Evolutionary conservation across 2,888 invertebrate species (phyloP), one percentile per base, ranked within the genome.

Genomic region (Microctonus hyperodae): DNA sequence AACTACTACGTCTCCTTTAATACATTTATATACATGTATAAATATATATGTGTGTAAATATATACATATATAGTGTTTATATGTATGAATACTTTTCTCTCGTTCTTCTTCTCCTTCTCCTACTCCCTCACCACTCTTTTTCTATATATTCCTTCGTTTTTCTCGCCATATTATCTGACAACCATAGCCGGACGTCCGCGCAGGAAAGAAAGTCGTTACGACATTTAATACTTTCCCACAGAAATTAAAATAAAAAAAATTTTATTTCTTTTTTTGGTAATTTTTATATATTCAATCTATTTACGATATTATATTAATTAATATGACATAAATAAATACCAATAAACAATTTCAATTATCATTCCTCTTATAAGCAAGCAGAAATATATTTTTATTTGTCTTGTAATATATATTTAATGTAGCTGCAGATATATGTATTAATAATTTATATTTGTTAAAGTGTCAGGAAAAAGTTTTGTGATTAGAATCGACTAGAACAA

Each of bases 181-280:
- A 61, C 51, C 61, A 61, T 13, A 55, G 25, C 59, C 50, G 61
- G 51, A 61, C 61, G 35, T 51, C 50, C 61, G 51, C 31, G n/a
- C 23, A 20, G 6, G 31, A 50, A 51, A 61, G 51, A 61, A 61
- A 61, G 61, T 61, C 31, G 13, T 61, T 33, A 28, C 59, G 48
- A 48, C 28, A 20, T 31, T 48, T 31, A 48, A 61, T 33, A 50
- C 48, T 48, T 48, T 61, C 51, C 22, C 51, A 61, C 50, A 50
- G 3, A 61, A 23, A 33, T 61, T 44, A 20, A 16, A 44, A 44
- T 20, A n/a, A 16, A 1, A 20, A 16, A 20, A 20, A 44, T n/a
- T 1, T 5, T 37, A n/a, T n/a, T n/a, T n/a, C n/a, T n/a, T n/a
- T n/a, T n/a, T n/a, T n/a, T n/a, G n/a, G n/a, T n/a, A n/a, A n/a